Conservation (phyloP, 2,113 vertebrate species). For the Ifrita kowaldi region DNA sequence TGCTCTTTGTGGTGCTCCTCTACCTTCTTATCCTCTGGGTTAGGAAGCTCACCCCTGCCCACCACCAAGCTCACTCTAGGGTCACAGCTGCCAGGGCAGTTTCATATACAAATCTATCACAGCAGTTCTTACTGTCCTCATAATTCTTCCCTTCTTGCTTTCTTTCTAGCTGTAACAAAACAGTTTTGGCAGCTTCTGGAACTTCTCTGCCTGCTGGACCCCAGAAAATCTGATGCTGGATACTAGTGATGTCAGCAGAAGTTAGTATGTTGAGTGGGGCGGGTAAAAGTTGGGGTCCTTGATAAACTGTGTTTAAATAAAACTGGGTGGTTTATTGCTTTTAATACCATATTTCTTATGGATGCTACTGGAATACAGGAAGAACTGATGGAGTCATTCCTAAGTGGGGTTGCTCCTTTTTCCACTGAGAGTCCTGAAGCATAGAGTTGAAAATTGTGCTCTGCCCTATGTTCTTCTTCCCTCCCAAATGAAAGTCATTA, state of each 20-base stretch:
- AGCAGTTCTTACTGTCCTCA: background rate
- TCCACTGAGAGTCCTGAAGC: background rate
- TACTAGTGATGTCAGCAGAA: background rate
- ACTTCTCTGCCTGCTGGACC: background rate
- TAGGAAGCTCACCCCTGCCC: background rate
- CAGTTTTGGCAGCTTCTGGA: conserved; percentile 2
- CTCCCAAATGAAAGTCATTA: background rate
- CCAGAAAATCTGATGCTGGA: background rate
- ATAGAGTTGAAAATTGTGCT: background rate
- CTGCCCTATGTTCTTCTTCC: background rate
- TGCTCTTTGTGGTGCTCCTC: conserved; percentile 14
- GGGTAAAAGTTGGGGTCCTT: background rate
- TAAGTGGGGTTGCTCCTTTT: background rate
- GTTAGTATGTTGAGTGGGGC: background rate
- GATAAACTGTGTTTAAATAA: background rate
- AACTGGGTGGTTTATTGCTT: background rate
- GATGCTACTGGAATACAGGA: background rate
- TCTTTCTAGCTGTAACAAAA: background rate
- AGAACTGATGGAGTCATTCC: background rate
- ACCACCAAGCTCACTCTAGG: background rate
- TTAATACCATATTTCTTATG: background rate
- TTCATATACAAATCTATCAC: conserved; percentile 21
- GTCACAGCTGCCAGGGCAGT: conserved; percentile 36
- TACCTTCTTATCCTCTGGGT: conserved; percentile 2
- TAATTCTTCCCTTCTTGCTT: conserved; percentile 5